Percentiles rank a stretch among this genome's conserved stretches.
Evolutionary conservation across 2,888 invertebrate genomes (phyloP).

Genomic region (Euzophera pinguis): DNA sequence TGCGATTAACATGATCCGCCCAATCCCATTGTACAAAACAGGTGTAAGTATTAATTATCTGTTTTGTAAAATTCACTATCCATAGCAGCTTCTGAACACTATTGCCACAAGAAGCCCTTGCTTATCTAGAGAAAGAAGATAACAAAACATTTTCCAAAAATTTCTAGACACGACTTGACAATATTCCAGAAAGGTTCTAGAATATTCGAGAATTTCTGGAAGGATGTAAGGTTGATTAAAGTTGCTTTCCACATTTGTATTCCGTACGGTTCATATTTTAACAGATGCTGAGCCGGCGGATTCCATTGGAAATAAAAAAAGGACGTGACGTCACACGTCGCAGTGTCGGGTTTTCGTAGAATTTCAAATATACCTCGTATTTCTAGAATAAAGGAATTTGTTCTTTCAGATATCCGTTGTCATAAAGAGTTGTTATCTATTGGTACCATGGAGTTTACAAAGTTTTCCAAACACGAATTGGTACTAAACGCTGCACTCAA

Average conservation of each 20-base stretch:
- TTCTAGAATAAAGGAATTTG: not conserved
- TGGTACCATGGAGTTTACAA: too few relatives aligned
- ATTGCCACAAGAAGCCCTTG: too few relatives aligned
- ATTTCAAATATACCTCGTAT: constrained; percentile 15
- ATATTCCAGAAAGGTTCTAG: constrained; percentile 10
- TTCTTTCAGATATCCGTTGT: not conserved
- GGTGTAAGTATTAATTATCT: too few relatives aligned
- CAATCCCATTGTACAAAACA: too few relatives aligned
- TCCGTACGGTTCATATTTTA: constrained; percentile 32
- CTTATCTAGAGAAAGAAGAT: too few relatives aligned
- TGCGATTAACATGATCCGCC: too few relatives aligned
- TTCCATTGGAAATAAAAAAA: constrained; percentile 34
- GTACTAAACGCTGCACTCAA: too few relatives aligned
- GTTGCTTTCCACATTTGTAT: constrained; percentile 30
- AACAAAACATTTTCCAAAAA: not conserved
- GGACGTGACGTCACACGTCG: constrained; percentile 31
- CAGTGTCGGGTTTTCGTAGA: constrained; percentile 10
- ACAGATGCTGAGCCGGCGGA: constrained; percentile 25
- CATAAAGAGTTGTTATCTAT: too few relatives aligned
- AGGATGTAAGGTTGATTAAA: constrained; percentile 20
- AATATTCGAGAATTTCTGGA: constrained; percentile 18
- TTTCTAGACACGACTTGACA: too few relatives aligned
- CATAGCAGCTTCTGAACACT: too few relatives aligned
- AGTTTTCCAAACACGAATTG: too few relatives aligned
- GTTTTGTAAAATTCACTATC: too few relatives aligned